Base-by-base conservation (phyloP, 1,140 invertebrate genomes). In the Thrips palmi region DNA sequence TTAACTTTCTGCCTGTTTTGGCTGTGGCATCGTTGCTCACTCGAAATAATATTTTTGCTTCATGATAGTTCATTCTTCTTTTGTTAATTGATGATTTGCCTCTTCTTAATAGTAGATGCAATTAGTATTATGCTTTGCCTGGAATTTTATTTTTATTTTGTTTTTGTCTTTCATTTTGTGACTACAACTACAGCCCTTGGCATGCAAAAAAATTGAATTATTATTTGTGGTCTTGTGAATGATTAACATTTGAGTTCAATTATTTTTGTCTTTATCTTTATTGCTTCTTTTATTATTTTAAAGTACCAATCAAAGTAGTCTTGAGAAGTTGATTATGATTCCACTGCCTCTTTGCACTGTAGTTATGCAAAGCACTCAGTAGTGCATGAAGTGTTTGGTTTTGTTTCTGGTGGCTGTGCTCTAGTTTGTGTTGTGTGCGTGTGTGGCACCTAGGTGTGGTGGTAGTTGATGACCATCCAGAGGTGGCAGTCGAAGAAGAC, bases 391-490 rank as follows among this genome's bases (percentile, higher is more conserved):
- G 40, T 37, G 40, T 37, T 36, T 42, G 40, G 32, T 33, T 19
- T 10, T 40, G n/a, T n/a, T n/a, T n/a, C n/a, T n/a, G 29, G n/a
- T 31, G 12, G 29, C 18, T n/a, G n/a, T 17, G 29, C 33, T 23
- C 23, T 33, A 35, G 39, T 41, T 33, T 35, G 39, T 41, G 31
- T 41, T 33, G 39, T 31, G 29, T 41, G 39, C 36, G 23, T 20
- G n/a, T n/a, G n/a, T n/a, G n/a, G n/a, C 24, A 24, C 24, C 10
- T 44, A 65, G 63, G 65, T 58, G 67, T 68, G 37, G 63, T 69
- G 28, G 59, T 70, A 23, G 65, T 70, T 47, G 67, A 70, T 54
- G 61, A 31, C 54, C 58, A 28, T 60, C 64, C 45, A 62, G 46
- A 12, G 39, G 47, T 25, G 54, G 55, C 11, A 55, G 56, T 10